These are phyloP conservation scores for Drosophila pegasa DNA, from an alignment of 2,888 invertebrate species.

Conservation along the genomic window DNA sequence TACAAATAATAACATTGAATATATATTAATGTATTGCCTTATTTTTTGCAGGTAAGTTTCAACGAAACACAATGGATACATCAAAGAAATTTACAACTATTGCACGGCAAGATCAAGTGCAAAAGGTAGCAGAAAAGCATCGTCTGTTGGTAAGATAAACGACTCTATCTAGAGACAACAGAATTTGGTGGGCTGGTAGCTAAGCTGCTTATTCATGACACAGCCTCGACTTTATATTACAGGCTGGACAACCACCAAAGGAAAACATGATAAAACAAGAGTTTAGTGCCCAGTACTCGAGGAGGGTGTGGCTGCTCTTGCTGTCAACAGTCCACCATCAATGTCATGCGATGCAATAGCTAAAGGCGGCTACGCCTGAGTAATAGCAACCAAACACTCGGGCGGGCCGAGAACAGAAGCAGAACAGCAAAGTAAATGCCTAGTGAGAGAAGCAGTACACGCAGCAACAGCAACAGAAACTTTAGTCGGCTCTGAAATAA, in stretches of 20 bases:
- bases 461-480: background rate
- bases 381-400: slow-evolving; percentile 17
- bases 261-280: background rate
- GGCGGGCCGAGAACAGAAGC: background rate
- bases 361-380: slow-evolving; percentile 21
- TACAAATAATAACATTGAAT: background rate
- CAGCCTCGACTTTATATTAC: slow-evolving; percentile 12
- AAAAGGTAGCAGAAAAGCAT: background rate
- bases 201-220: slow-evolving; percentile 2
- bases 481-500: background rate
- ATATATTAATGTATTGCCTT: background rate
- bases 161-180: background rate
- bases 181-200: background rate
- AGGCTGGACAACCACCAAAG: slow-evolving; percentile 33
- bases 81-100: background rate
- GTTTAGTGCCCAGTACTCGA: slow-evolving; percentile 1
- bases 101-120: background rate
- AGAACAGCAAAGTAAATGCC: background rate
- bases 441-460: background rate
- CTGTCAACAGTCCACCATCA: slow-evolving; percentile 60
- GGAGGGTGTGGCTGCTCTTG: slow-evolving; percentile 9
- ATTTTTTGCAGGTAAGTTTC: slow-evolving; percentile 3
- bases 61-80: background rate
- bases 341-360: slow-evolving; percentile 58
- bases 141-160: too few relatives aligned